Conservation (phyloP, 2,113 vertebrate species). For the Caloenas nicobarica region DNA sequence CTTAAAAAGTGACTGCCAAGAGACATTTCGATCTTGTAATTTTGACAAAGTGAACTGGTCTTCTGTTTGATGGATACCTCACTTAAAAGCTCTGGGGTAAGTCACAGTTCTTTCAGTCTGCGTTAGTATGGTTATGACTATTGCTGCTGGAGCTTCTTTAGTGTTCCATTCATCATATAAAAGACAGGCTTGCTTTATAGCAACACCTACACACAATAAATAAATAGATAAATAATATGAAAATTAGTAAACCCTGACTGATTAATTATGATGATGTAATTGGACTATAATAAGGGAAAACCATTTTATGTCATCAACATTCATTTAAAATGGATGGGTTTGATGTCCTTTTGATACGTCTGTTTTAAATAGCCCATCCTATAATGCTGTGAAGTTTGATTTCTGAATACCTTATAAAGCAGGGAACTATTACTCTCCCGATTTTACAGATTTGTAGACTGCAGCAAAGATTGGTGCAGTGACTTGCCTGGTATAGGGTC, state of each 20-base stretch:
- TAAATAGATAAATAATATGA: neutral
- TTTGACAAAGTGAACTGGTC: neutral
- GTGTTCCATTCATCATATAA: neutral
- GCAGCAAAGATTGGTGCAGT: neutral
- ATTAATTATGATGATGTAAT: neutral
- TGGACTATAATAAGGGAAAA: neutral
- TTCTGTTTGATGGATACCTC: neutral
- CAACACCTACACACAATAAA: neutral
- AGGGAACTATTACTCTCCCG: neutral
- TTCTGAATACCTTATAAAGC: neutral
- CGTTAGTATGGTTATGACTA: neutral
- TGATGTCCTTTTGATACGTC: neutral
- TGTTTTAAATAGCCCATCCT: neutral
- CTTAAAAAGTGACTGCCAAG: neutral
- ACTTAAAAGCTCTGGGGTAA: neutral
- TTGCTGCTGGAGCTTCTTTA: neutral
- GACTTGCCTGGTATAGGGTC: neutral
- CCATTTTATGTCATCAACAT: neutral
- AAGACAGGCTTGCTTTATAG: neutral
- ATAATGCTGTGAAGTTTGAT: neutral
- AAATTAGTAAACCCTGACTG: neutral
- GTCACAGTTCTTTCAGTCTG: neutral
- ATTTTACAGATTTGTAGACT: constrained; percentile 28
- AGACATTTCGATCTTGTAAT: neutral
- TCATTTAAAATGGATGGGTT: neutral